These are phyloP conservation scores for Hirtodrosophila cameraria DNA, from an alignment of 2,888 invertebrate genomes.

Conservation along the genomic window DNA sequence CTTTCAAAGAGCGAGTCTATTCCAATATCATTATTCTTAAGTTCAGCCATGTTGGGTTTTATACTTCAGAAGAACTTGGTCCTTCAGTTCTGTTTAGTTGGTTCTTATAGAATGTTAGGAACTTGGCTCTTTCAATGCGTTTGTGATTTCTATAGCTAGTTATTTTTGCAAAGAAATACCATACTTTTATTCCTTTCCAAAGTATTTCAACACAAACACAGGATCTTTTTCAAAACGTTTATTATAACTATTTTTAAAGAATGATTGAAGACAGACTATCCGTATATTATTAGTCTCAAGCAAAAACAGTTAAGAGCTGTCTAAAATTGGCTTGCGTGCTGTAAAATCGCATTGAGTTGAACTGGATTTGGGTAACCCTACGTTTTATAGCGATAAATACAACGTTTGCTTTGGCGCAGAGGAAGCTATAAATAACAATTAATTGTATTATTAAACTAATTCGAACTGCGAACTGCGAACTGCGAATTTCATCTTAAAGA, in stretches of 20 bases:
- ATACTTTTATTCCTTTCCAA: neutral
- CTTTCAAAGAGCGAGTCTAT: no score
- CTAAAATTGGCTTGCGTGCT: slow-evolving; percentile 62
- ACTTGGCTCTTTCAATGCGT: no score
- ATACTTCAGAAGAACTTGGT: no score
- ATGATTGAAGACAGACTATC: neutral
- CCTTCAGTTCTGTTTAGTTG: no score
- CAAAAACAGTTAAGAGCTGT: slow-evolving; percentile 41
- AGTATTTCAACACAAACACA: neutral
- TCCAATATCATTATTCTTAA: no score
- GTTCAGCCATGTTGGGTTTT: no score
- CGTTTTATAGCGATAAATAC: slow-evolving; percentile 44
- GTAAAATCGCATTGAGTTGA: slow-evolving; percentile 60
- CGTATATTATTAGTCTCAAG: slow-evolving; percentile 39
- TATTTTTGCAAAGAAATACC: no score
- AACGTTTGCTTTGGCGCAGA: slow-evolving; percentile 47
- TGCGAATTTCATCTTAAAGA: slow-evolving; percentile 42
- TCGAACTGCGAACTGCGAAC: slow-evolving; percentile 52
- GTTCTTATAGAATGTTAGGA: no score
- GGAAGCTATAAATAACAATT: slow-evolving; percentile 80
- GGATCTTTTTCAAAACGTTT: neutral
- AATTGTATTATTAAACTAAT: slow-evolving; percentile 81
- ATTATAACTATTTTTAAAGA: neutral
- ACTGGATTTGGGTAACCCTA: slow-evolving; percentile 16
- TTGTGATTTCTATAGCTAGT: no score